Evolutionary conservation across 2,888 invertebrate species (phyloP).

Genomic region (Amitus sp.): DNA sequence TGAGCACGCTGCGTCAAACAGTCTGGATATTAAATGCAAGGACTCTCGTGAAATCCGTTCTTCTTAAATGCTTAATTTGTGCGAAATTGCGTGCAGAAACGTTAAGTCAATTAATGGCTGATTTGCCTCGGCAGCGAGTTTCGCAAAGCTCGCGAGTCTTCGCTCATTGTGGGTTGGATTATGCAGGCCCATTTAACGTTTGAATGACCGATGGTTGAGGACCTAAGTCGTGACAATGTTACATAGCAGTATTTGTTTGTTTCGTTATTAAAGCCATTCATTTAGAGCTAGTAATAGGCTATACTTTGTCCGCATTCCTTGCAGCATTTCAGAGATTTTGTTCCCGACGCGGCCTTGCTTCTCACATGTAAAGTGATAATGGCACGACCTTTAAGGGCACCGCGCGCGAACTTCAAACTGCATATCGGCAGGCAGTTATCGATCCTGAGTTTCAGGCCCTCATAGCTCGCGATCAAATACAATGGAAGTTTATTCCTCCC

Average conservation of each 20-base stretch:
- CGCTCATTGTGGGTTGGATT: conserved; percentile 35
- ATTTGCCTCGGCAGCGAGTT: conserved; percentile 13
- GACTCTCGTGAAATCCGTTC: conserved; percentile 1
- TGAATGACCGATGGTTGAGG: conserved; percentile 24
- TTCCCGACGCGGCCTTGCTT: conserved; percentile 38
- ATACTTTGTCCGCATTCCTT: conserved; percentile 41
- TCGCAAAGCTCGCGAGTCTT: too few species aligned
- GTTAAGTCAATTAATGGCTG: conserved; percentile 16
- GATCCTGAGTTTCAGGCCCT: not conserved
- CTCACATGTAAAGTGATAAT: conserved; percentile 41
- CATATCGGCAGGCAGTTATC: not conserved
- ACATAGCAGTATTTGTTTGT: conserved; percentile 45
- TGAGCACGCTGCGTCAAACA: conserved; percentile 12
- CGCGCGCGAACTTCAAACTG: conserved; percentile 23
- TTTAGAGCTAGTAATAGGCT: conserved; percentile 43
- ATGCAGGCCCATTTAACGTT: conserved; percentile 36
- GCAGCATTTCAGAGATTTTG: conserved; percentile 43
- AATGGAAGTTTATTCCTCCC: not conserved
- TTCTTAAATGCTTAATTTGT: conserved; percentile 24
- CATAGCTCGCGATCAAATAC: not conserved
- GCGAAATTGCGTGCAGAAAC: not conserved
- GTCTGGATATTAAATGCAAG: conserved; percentile 18
- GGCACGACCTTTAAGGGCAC: conserved; percentile 50
- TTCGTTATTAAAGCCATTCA: conserved; percentile 43
- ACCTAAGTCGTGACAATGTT: conserved; percentile 27